Conservation (phyloP, 2,888 invertebrate species). For the Protodeltote pygarga region DNA sequence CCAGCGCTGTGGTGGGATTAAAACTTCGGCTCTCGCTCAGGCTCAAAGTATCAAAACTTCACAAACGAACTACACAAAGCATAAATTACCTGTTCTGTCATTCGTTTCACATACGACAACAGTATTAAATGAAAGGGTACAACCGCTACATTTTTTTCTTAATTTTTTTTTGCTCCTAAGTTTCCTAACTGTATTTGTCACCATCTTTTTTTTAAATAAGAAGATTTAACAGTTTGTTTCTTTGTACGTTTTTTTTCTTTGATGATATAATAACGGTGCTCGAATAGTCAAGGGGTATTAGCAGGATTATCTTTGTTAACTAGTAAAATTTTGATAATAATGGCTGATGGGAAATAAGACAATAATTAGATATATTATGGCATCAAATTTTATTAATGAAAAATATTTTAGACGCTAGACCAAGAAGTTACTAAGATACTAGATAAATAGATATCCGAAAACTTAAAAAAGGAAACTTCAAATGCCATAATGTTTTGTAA, state of each 20-base stretch:
- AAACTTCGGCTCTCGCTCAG: too few species aligned
- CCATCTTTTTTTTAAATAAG: conserved; percentile 52
- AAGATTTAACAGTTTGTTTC: conserved; percentile 60
- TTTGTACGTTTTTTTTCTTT: conserved; percentile 55
- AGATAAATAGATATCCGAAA: too few species aligned
- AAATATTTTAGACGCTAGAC: too few species aligned
- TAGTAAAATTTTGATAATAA: background rate
- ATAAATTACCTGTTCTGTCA: conserved; percentile 57
- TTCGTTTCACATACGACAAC: conserved; percentile 71
- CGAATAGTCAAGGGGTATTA: conserved; percentile 63
- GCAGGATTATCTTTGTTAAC: conserved; percentile 37
- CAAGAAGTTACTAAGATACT: too few species aligned
- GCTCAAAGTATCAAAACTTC: conserved; percentile 19
- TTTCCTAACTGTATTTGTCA: conserved; percentile 53
- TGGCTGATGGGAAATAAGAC: background rate
- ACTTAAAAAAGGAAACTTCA: too few species aligned
- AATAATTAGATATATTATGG: background rate
- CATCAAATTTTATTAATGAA: too few species aligned
- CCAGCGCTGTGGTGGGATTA: too few species aligned
- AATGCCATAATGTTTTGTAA: too few species aligned
- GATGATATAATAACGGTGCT: conserved; percentile 59
- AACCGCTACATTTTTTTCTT: conserved; percentile 71
- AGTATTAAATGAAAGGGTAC: conserved; percentile 65
- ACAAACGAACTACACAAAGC: conserved; percentile 4
- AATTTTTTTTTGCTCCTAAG: conserved; percentile 27